Base-by-base conservation (phyloP, 2,888 invertebrate genomes). In the Synergus gifuensis region DNA sequence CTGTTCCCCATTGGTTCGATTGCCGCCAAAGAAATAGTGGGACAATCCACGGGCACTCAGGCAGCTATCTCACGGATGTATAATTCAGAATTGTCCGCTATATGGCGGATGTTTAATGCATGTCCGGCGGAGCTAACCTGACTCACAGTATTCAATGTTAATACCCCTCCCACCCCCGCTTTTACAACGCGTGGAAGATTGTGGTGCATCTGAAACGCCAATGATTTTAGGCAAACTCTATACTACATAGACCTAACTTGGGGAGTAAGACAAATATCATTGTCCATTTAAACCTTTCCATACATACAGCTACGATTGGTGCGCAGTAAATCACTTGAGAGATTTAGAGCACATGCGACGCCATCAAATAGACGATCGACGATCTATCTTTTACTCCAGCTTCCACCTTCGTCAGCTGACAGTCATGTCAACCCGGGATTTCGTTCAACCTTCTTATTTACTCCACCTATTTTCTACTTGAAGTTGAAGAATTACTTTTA, bases 71-170 rank as follows among this genome's bases (percentile, higher is more conserved):
- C 82, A 76, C 78, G 86, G 85, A 89, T 90, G 90, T 90, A 89
- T 90, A 90, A 91, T 91, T 91, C 89, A 90, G 88, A 91, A 90
- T 91, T 90, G 90, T 89, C 85, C 85, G 84, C 86, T 87, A 87
- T 88, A 88, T 87, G 84, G 86, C 82, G 83, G 86, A 91, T 91
- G 91, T 91, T 91, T 91, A 90, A 91, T 91, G 90, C 90, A 91
- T 91, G 88, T 83, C 81, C 81, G 28, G 76, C 77, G 79, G 8
- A 67, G 76, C 79, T 79, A 58, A 79, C 64, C 78, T 78, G 77
- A 79, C 80, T 78, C 79, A 79, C 84, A 82, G 88, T 86, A 90
- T 90, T 90, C 90, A 89, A 90, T 90, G 90, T 89, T 90, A 90
- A 90, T 90, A 88, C 85, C 81, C 82, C 84, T 81, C 84, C 81